Percentiles rank a stretch among this genome's conserved stretches.
phyloP scores from a whole-genome alignment of 2,113 vertebrate species.

The Daboia siamensis region DNA sequence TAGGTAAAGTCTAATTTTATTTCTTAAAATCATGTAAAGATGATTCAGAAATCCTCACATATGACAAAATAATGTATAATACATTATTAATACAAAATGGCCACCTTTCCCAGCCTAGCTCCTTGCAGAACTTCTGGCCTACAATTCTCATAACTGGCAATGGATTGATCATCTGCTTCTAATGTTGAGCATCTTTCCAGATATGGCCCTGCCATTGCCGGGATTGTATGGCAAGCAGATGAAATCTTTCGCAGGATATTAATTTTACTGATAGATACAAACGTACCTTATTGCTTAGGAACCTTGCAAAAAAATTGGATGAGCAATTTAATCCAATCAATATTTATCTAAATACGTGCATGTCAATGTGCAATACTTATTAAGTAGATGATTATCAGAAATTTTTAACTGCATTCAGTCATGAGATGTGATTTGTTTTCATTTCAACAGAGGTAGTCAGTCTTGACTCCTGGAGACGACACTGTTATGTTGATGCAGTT shows the following conservation, averaged over 20 bases:
- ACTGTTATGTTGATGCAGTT: background rate
- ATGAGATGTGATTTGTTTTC: background rate
- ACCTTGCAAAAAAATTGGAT: background rate
- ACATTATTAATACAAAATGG: background rate
- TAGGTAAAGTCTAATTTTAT: background rate
- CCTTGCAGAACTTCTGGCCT: background rate
- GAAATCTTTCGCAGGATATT: background rate
- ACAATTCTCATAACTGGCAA: background rate
- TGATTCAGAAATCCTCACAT: slow-evolving; percentile 45
- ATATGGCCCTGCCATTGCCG: background rate
- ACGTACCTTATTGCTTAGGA: too few relatives aligned
- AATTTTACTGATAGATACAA: too few relatives aligned
- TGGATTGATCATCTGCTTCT: background rate
- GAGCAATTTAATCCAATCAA: background rate
- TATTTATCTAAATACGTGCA: background rate
- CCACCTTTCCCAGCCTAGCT: background rate
- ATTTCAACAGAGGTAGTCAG: background rate
- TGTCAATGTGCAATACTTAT: background rate
- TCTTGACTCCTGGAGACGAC: background rate
- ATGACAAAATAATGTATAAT: slow-evolving; percentile 41
- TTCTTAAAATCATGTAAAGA: slow-evolving; percentile 51
- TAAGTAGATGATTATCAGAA: background rate
- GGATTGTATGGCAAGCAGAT: background rate
- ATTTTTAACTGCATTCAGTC: background rate
- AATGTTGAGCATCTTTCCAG: background rate